Evolutionary conservation across 2,888 invertebrate genomes (phyloP).

Genomic region (Xestia c-nigrum): DNA sequence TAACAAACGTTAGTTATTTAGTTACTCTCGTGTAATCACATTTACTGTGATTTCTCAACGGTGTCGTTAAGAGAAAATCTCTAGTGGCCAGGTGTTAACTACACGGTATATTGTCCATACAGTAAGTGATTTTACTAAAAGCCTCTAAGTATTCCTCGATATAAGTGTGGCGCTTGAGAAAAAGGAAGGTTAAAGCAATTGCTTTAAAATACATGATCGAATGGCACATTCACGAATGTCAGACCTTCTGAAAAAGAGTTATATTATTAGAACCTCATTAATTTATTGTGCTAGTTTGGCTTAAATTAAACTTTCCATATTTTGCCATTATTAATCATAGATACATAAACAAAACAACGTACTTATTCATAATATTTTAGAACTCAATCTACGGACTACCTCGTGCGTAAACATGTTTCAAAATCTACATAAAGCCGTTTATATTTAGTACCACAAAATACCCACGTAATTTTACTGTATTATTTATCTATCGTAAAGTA

Average conservation of each 20-base stretch:
- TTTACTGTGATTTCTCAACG: slow-evolving; percentile 57
- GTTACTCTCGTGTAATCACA: slow-evolving; percentile 42
- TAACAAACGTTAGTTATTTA: slow-evolving; percentile 20
- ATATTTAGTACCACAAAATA: slow-evolving; percentile 1
- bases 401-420: slow-evolving; percentile 14
- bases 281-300: neutral
- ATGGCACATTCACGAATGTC: neutral
- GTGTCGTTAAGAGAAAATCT: slow-evolving; percentile 36
- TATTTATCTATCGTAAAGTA: neutral
- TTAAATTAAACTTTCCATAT: neutral
- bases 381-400: slow-evolving; percentile 18
- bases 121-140: slow-evolving; percentile 52
- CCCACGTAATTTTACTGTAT: neutral
- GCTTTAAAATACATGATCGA: neutral
- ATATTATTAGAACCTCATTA: neutral
- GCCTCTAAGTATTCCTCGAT: slow-evolving; percentile 38
- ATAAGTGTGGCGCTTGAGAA: slow-evolving; percentile 6
- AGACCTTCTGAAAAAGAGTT: neutral
- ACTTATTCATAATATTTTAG: neutral
- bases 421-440: slow-evolving; percentile 30
- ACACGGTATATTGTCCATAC: slow-evolving; percentile 40
- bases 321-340: neutral
- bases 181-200: neutral
- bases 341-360: neutral
- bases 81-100: slow-evolving; percentile 45